These are phyloP conservation scores for Megaceryle torquata DNA, from an alignment of 2,113 vertebrate genomes.

Conservation along the genomic window DNA sequence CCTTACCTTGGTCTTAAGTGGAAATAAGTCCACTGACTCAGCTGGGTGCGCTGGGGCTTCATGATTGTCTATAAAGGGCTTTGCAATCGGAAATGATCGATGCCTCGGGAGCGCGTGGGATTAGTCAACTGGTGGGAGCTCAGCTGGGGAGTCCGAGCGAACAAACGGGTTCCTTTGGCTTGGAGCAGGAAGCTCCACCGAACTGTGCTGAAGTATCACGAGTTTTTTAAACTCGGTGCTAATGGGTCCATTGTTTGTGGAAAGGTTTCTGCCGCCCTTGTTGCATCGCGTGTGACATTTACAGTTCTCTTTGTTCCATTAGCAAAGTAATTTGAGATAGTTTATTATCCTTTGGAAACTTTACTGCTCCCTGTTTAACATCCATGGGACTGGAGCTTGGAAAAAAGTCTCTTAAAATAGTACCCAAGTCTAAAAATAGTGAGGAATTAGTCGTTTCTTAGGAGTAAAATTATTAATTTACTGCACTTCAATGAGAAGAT, in stretches of 20 bases:
- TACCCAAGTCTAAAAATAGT: not conserved
- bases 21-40: conserved; percentile 24
- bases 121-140: not conserved
- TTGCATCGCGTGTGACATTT: conserved; percentile 45
- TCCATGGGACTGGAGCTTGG: conserved; percentile 28
- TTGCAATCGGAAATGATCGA: not conserved
- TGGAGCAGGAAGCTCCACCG: not conserved
- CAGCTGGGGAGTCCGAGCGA: not conserved
- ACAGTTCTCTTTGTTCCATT: conserved; percentile 58
- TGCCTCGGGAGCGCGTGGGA: not conserved
- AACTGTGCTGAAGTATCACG: not conserved
- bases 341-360: conserved; percentile 55
- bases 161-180: not conserved
- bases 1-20: not conserved
- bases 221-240: not conserved
- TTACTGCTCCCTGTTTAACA: conserved; percentile 38
- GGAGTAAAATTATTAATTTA: conserved; percentile 5
- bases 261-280: not conserved
- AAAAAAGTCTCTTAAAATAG: not conserved
- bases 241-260: conserved; percentile 48
- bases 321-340: conserved; percentile 53
- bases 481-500: not conserved
- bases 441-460: not conserved
- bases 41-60: not conserved
- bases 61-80: not conserved